These are phyloP conservation scores for Zapus hudsonius DNA, from an alignment of 2,113 vertebrate genomes.

Conservation along the genomic window DNA sequence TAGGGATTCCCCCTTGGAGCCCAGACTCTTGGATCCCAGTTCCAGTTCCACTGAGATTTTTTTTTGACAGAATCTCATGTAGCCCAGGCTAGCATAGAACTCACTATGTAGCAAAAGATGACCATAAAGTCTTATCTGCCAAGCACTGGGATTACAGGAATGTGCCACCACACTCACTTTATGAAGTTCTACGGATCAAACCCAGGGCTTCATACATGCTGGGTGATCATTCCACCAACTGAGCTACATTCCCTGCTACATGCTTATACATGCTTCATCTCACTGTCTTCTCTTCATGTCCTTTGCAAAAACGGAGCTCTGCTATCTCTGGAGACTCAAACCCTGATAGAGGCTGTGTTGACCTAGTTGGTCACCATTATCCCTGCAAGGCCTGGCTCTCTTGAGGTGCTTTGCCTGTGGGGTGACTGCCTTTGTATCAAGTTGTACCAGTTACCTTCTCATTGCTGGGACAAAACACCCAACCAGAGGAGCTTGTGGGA, in stretches of 20 bases:
- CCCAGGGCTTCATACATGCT: neutral
- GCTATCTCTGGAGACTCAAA: neutral
- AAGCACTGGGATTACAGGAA: too few relatives aligned
- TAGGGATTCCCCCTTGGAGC: too few relatives aligned
- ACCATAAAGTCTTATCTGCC: too few relatives aligned
- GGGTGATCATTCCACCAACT: neutral
- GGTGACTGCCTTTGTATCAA: neutral
- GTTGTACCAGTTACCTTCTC: too few relatives aligned
- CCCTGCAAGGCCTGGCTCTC: neutral
- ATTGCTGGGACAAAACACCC: too few relatives aligned
- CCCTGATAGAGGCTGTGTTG: neutral
- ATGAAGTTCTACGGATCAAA: neutral
- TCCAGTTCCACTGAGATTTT: too few relatives aligned
- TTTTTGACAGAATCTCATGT: too few relatives aligned
- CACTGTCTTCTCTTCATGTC: neutral
- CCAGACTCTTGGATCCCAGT: too few relatives aligned
- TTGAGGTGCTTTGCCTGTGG: neutral
- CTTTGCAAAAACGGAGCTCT: slow-evolving; percentile 8
- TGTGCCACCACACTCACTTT: too few relatives aligned
- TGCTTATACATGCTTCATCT: neutral
- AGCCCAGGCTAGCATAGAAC: too few relatives aligned
- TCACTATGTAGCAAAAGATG: too few relatives aligned
- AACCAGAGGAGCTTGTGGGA: too few relatives aligned
- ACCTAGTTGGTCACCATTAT: neutral
- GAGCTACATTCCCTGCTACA: neutral